Conservation (phyloP, 2,888 invertebrate genomes). For the Clistopyga incitator region DNA sequence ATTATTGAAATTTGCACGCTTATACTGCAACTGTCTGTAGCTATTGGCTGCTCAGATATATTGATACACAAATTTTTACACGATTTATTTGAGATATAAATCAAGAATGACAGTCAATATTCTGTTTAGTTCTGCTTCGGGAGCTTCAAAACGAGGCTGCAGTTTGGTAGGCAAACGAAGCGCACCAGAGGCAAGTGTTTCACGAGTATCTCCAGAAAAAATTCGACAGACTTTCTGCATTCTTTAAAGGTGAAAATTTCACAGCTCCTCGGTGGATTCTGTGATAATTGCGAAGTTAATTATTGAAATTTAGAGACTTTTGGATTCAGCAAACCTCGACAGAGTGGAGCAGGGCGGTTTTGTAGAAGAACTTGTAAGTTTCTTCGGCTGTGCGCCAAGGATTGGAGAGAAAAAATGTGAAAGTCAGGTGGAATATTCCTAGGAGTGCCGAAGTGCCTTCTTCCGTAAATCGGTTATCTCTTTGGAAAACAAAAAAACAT, state of each 20-base stretch:
- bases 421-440: conserved; percentile 75
- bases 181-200: conserved; percentile 77
- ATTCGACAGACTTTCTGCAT: conserved; percentile 72
- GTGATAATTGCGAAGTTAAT: conserved; percentile 12
- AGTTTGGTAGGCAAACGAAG: conserved; percentile 74
- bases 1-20: conserved; percentile 28
- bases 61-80: conserved; percentile 48
- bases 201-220: conserved; percentile 76
- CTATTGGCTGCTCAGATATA: conserved; percentile 31
- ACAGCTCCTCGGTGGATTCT: conserved; percentile 77
- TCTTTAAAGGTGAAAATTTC: conserved; percentile 76
- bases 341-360: conserved; percentile 74
- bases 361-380: conserved; percentile 74
- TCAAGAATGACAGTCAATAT: too few relatives aligned
- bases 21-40: conserved; percentile 24
- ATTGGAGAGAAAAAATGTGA: conserved; percentile 75
- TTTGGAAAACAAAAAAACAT: conserved; percentile 55
- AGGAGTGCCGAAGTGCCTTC: conserved; percentile 75
- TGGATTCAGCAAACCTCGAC: conserved; percentile 72
- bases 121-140: conserved; percentile 32
- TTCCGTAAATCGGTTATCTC: conserved; percentile 72
- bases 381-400: conserved; percentile 74
- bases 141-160: conserved; percentile 67
- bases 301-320: neutral
- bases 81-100: conserved; percentile 50